Conservation (phyloP, 2,113 vertebrate genomes). For the Camarhynchus parvulus region DNA sequence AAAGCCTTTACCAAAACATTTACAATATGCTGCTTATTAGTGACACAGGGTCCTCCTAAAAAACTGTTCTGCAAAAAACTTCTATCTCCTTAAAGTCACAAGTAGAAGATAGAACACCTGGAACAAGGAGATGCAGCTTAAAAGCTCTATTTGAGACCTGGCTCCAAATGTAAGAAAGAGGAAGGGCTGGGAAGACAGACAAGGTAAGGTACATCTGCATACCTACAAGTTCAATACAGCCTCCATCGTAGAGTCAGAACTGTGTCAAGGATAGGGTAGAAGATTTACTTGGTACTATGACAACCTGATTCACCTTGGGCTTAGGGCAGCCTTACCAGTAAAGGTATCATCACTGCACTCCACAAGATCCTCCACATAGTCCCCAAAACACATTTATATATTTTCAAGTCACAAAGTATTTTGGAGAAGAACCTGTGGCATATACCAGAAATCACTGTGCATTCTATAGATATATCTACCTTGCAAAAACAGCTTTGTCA, state of each 20-base stretch:
- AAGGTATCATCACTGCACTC: neutral
- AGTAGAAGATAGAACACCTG: neutral
- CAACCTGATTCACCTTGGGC: neutral
- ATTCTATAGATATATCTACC: neutral
- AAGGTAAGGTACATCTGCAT: neutral
- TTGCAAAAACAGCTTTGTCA: slow-evolving; percentile 24
- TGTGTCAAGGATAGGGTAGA: neutral
- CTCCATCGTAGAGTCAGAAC: neutral
- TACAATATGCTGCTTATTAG: neutral
- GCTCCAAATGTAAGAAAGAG: neutral
- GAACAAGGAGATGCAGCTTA: neutral
- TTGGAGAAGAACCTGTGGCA: neutral
- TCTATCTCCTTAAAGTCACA: neutral
- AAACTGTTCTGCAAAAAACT: neutral
- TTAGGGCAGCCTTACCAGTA: neutral
- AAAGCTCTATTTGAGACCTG: neutral
- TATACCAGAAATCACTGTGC: neutral
- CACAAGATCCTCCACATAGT: neutral
- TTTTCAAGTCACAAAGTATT: neutral
- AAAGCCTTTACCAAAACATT: neutral
- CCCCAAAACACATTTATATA: neutral
- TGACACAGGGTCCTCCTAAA: neutral
- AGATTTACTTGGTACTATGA: neutral
- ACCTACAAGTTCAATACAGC: neutral
- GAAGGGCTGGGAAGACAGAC: neutral